Evolutionary conservation across 2,888 invertebrate species (phyloP), one percentile per base, ranked within the genome.

Genomic region (Lithophane socia): DNA sequence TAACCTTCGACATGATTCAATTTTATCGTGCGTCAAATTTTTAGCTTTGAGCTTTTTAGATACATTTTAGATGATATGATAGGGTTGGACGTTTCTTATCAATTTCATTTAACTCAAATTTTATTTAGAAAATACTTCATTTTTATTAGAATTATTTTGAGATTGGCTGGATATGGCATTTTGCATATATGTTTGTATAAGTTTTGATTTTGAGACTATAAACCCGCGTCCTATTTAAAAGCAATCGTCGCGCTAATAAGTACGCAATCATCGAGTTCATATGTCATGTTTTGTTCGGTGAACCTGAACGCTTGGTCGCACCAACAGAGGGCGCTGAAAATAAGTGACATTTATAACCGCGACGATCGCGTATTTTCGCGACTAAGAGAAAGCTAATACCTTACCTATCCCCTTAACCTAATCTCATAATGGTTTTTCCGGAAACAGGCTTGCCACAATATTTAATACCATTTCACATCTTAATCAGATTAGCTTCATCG

Each of bases 401-500:
- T 49, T 21, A 21, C 24, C 9, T 13, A n/a, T 54, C 18, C 12
- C 10, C n/a, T 24, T 16, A 78, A 44, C 47, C 21, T 42, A 64
- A 64, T 44, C 2, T 58, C 21, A 58, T 58, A 58, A 58, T 75
- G 18, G 7, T 56, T n/a, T 44, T 58, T 3, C 29, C 61, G 9
- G 29, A 60, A 60, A 13, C 1, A 3, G 21, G 3, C 29, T n/a
- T 24, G 16, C 10, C 12, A 2, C 29, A 64, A 64, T 29, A 73
- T 44, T 81, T 16, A 49, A 56, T 18, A 5, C 13, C 12, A 69
- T 68, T 65, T 29, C 7, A 69, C 24, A 37, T 60, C 21, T 52
- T 56, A 79, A 84, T 68, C 18, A 66, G 63, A 74, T 74, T 67
- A 70, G 8, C 24, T 49, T 79, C 13, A 44, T 24, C 44, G 7